A percentile compares a stretch with the other conserved stretches of the same genome.
phyloP scores from a whole-genome alignment of 2,888 invertebrate species.

The Drosophila mulleri region DNA sequence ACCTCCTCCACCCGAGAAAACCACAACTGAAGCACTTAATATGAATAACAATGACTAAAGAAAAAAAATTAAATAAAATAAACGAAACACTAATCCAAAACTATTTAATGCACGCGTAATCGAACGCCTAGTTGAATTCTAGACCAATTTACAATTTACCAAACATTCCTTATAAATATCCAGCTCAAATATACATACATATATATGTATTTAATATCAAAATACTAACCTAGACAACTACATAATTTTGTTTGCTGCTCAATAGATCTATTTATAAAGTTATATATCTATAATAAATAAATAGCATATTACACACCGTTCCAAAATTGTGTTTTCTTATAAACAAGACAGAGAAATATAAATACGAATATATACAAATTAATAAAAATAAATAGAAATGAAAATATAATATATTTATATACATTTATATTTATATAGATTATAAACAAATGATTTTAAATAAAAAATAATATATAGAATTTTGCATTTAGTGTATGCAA shows the following conservation, averaged over 20 bases:
- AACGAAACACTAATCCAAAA: slow-evolving; percentile 16
- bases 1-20: slow-evolving; percentile 78
- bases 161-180: slow-evolving; percentile 32
- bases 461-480: too few relatives aligned
- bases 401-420: too few relatives aligned
- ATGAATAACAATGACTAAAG: background rate
- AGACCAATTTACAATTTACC: slow-evolving; percentile 66
- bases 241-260: slow-evolving; percentile 26
- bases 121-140: slow-evolving; percentile 60
- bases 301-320: slow-evolving; percentile 39
- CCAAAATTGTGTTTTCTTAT: background rate
- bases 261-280: slow-evolving; percentile 27
- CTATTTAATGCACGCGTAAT: slow-evolving; percentile 25
- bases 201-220: background rate
- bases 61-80: background rate
- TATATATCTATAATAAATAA: slow-evolving; percentile 40
- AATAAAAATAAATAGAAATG: too few relatives aligned
- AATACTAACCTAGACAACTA: slow-evolving; percentile 9
- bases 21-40: slow-evolving; percentile 47
- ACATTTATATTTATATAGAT: too few relatives aligned
- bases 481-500: too few relatives aligned
- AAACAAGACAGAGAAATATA: background rate
- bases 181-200: slow-evolving; percentile 4
- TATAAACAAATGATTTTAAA: too few relatives aligned
- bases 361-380: background rate